A percentile compares a stretch with the other conserved stretches of the same genome.
Conservation (phyloP, 2,888 invertebrate species). For the Teinopalpus imperialis region DNA sequence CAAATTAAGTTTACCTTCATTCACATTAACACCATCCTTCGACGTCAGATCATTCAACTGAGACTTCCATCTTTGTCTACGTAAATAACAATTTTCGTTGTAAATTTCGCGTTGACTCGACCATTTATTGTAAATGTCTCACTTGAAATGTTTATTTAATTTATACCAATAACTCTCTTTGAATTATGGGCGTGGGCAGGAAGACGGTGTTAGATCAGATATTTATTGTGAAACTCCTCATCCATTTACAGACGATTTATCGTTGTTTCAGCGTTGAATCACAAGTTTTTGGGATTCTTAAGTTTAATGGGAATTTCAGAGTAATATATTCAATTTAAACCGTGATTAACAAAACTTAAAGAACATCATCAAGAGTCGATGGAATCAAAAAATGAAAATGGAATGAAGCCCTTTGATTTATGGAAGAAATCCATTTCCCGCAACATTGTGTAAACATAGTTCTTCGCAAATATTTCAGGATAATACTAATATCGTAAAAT, state of each 20-base stretch:
- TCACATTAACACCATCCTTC: too few relatives aligned
- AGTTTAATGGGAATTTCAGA: constrained; percentile 30
- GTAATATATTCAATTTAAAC: too few relatives aligned
- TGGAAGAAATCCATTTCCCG: too few relatives aligned
- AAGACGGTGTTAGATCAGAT: constrained; percentile 75
- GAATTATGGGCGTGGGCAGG: constrained; percentile 75
- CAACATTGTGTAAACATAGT: too few relatives aligned
- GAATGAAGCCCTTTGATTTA: too few relatives aligned
- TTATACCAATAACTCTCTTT: constrained; percentile 73
- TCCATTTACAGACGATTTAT: constrained; percentile 70
- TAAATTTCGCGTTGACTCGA: constrained; percentile 61
- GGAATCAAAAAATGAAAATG: too few relatives aligned
- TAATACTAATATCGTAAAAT: neutral
- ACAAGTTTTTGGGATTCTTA: constrained; percentile 21
- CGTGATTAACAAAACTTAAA: too few relatives aligned
- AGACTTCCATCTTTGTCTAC: too few relatives aligned
- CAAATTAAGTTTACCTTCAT: too few relatives aligned
- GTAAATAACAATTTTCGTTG: constrained; percentile 51
- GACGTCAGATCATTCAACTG: too few relatives aligned
- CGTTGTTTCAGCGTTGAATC: constrained; percentile 35
- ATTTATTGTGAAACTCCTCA: constrained; percentile 71
- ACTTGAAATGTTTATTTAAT: constrained; percentile 77
- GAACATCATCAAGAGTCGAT: too few relatives aligned
- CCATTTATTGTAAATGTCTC: constrained; percentile 67
- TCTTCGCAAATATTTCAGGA: too few relatives aligned